Evolutionary conservation across 2,888 invertebrate species (phyloP).

Genomic region (Lasius platythorax): DNA sequence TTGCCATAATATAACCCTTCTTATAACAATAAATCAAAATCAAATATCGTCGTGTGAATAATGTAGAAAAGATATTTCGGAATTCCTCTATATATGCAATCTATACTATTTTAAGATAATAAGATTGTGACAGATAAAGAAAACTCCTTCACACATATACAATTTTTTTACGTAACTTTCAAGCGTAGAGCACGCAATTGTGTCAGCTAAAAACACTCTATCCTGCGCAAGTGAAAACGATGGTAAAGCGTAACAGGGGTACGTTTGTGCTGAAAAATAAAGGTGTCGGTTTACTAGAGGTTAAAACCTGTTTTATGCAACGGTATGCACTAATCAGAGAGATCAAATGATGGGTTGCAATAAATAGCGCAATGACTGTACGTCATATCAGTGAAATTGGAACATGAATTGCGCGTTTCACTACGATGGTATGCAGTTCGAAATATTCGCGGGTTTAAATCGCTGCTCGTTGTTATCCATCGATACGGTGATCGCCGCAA

Average conservation of each 20-base stretch:
- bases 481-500: conserved; percentile 32
- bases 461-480: conserved; percentile 35
- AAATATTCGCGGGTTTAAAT: conserved; percentile 56
- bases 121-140: background rate
- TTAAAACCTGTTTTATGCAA: conserved; percentile 28
- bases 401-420: conserved; percentile 59
- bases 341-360: conserved; percentile 53
- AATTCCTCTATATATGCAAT: background rate
- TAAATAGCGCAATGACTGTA: conserved; percentile 28
- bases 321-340: background rate
- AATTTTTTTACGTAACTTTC: background rate
- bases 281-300: background rate
- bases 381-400: conserved; percentile 59
- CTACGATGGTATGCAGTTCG: conserved; percentile 36
- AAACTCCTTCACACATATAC: background rate
- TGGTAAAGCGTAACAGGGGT: conserved; percentile 7
- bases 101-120: background rate
- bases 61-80: background rate
- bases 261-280: background rate
- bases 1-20: conserved; percentile 49
- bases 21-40: conserved; percentile 25
- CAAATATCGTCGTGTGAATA: background rate
- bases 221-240: conserved; percentile 12
- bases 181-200: background rate
- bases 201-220: background rate